Evolutionary conservation across 2,888 invertebrate genomes (phyloP).

Genomic region (Noctuana brunneofusca): DNA sequence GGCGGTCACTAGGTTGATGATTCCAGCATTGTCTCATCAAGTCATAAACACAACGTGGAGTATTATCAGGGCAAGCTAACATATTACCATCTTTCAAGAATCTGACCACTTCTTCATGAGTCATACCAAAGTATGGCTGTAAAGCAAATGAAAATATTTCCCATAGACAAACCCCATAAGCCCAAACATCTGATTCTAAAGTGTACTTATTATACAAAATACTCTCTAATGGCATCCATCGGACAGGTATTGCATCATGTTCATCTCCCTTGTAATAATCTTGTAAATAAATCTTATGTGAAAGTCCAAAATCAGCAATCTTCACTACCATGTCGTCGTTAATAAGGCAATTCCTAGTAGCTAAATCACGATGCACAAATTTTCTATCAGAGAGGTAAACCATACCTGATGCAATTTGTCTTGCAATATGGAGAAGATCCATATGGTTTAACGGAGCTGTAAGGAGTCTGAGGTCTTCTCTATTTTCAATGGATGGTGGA

Average conservation of each 20-base stretch:
- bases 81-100: conserved; percentile 97
- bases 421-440: conserved; percentile 92
- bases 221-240: conserved; percentile 99
- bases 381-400: conserved; percentile 96
- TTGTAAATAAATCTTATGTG: conserved; percentile 96
- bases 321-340: conserved; percentile 97
- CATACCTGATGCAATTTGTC: conserved; percentile 97
- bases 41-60: conserved; percentile 92
- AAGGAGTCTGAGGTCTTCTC: conserved; percentile 83
- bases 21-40: conserved; percentile 98
- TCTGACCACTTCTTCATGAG: conserved; percentile 97
- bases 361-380: conserved; percentile 97
- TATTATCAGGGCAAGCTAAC: conserved; percentile 94
- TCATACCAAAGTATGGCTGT: conserved; percentile 98
- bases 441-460: conserved; percentile 88
- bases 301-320: conserved; percentile 98
- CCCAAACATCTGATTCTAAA: conserved; percentile 98
- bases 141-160: conserved; percentile 98
- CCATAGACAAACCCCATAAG: conserved; percentile 97
- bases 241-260: conserved; percentile 96
- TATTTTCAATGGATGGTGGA: conserved; percentile 85
- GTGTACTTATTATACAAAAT: conserved; percentile 98
- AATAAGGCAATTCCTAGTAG: conserved; percentile 97
- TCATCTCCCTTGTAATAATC: conserved; percentile 98
- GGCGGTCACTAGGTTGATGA: conserved; percentile 91